Evolutionary conservation across 1,140 invertebrate genomes (phyloP), one percentile per base, ranked within the genome.

Genomic region (Cyphomyrmex costatus): DNA sequence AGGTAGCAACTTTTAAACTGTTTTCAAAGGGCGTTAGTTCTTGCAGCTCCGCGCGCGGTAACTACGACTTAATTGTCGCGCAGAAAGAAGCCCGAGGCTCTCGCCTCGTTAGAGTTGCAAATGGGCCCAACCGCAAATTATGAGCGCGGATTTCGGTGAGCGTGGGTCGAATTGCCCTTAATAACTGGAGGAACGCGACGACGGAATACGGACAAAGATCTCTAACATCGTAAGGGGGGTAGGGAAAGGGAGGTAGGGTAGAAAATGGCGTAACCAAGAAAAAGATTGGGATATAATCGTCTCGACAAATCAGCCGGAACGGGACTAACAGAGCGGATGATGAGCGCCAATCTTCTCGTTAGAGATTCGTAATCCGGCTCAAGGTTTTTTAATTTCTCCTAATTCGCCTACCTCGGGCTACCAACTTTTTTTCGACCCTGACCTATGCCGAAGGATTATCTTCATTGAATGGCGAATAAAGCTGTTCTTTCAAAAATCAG

Each of bases 271-370:
- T 0, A 83, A 83, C 42, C 30, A 49, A 51, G 56, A 33, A 60
- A 24, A 71, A 60, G 36, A 30, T n/a, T 24, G 19, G 58, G 53
- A 82, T 85, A 89, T 90, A 85, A 74, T 85, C 63, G 80, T 70
- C 56, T 68, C 36, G 79, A 82, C 76, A 89, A 88, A 89, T 87
- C 86, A 77, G 30, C 61, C 36, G 76, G 60, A 82, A 89, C 42
- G 76, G 61, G 71, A 36, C 60, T 79, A 79, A 78, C 80, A 65
- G 63, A 85, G 76, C 82, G 65, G 71, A 90, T 89, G 87, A 89
- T 86, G 65, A 79, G 88, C 83, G 86, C 87, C 89, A 77, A 88
- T 90, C 78, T 86, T 14, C 73, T 88, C 84, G 65, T 90, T 90
- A 90, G 74, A 88, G 79, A 58, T 71, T 79, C 78, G 86, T 90